Evolutionary conservation across 2,797 vertebrate species (phyloP).

Genomic region (Acrocephalus scirpaceus): DNA sequence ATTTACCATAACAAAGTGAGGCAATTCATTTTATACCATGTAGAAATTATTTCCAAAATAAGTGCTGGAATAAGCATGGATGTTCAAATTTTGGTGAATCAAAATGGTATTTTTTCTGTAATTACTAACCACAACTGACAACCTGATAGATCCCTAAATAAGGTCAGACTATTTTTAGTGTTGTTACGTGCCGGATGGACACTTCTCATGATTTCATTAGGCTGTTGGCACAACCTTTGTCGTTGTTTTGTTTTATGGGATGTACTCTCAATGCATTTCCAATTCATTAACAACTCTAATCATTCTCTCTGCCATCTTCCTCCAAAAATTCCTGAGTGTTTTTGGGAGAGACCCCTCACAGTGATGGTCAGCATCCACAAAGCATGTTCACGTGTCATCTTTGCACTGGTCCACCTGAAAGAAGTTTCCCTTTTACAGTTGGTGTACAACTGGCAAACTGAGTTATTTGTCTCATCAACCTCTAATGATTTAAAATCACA

Average conservation of each 20-base stretch:
- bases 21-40: background rate
- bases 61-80: background rate
- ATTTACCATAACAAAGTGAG: background rate
- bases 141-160: background rate
- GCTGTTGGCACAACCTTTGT: background rate
- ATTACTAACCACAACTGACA: background rate
- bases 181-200: background rate
- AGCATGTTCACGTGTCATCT: background rate
- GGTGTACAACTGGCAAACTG: background rate
- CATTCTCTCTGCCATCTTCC: background rate
- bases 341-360: background rate
- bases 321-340: background rate
- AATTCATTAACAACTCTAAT: background rate
- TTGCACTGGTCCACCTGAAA: background rate
- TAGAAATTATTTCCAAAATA: background rate
- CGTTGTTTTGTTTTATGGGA: fast-evolving
- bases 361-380: background rate
- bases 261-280: background rate
- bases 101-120: background rate
- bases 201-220: background rate
- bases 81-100: background rate
- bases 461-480: background rate
- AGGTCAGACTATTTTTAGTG: background rate
- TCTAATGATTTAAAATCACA: background rate
- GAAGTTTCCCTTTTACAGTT: background rate